Evolutionary conservation across 2,113 vertebrate species (phyloP).

Genomic region (Pristiophorus japonicus): DNA sequence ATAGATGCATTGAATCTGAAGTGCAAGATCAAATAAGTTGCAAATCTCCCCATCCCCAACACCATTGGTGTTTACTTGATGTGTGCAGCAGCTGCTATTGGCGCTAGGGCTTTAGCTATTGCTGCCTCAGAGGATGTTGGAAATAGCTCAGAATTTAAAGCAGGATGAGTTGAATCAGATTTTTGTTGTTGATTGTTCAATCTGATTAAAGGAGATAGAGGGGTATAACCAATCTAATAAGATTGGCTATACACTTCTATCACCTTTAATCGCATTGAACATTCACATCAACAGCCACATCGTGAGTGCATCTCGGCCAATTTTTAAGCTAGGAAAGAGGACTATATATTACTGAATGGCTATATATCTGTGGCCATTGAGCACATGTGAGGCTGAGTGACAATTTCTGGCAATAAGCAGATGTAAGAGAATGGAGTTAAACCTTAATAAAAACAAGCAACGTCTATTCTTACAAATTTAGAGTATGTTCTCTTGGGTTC

Average conservation of each 20-base stretch:
- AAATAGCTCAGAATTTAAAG: neutral
- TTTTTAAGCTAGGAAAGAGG: neutral
- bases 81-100: neutral
- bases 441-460: neutral
- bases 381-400: neutral
- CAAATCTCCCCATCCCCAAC: neutral
- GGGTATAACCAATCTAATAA: neutral
- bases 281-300: neutral
- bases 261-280: neutral
- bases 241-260: neutral
- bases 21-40: neutral
- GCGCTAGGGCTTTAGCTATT: neutral
- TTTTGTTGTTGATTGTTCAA: neutral
- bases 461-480: neutral
- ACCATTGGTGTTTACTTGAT: neutral
- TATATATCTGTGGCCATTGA: neutral
- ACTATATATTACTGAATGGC: neutral
- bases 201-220: neutral
- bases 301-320: neutral
- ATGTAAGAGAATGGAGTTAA: neutral
- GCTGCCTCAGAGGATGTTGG: neutral
- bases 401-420: neutral
- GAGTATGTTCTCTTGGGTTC: no score
- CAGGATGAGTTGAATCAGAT: neutral
- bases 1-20: neutral